These are phyloP conservation scores for Melanocharis versteri DNA, from an alignment of 2,113 vertebrate genomes.

Conservation along the genomic window DNA sequence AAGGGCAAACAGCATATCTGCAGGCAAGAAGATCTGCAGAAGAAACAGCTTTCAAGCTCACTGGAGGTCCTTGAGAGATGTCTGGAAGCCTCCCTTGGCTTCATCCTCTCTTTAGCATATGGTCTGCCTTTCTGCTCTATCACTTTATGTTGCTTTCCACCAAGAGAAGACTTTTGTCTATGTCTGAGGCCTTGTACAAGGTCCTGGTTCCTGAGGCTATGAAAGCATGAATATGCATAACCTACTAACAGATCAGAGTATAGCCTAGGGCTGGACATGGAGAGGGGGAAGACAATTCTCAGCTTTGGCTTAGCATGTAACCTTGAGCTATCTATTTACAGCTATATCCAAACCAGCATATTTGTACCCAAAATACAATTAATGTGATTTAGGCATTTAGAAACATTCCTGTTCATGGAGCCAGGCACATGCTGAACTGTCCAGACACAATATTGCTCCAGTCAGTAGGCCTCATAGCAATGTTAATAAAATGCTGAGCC, in stretches of 20 bases:
- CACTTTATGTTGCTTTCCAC: not conserved
- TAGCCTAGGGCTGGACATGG: constrained; percentile 10
- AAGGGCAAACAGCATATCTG: not conserved
- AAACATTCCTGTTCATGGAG: not conserved
- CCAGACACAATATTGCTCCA: not conserved
- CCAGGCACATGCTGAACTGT: not conserved
- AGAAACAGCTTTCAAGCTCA: constrained; percentile 8
- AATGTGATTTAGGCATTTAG: not conserved
- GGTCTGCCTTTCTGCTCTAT: not conserved
- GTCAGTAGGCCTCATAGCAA: not conserved
- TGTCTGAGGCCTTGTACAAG: not conserved
- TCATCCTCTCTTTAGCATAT: not conserved
- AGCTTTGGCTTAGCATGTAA: not conserved
- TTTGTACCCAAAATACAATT: not conserved
- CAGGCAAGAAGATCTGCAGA: constrained; percentile 3
- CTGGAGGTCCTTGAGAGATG: not conserved
- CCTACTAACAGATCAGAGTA: not conserved
- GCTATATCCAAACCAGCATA: not conserved
- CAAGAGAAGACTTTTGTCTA: not conserved
- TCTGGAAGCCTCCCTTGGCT: not conserved
- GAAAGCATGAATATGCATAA: constrained; percentile 38
- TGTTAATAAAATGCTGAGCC: not conserved
- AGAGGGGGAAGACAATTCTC: not conserved
- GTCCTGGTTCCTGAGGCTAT: constrained; percentile 12
- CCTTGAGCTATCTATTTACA: constrained; percentile 7